These are phyloP conservation scores for Bibio marci DNA, from an alignment of 2,888 invertebrate genomes.

Conservation along the genomic window DNA sequence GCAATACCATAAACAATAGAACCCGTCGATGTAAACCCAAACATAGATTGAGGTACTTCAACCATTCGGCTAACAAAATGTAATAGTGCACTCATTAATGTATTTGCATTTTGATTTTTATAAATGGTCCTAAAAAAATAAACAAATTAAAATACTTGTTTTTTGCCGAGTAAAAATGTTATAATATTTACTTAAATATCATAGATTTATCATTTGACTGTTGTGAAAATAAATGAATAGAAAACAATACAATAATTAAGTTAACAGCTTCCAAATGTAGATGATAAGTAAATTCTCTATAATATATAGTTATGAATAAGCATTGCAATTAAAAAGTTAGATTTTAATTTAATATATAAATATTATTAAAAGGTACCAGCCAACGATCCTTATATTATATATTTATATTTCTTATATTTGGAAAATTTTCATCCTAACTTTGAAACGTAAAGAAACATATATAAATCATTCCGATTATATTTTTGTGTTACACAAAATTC, in stretches of 20 bases:
- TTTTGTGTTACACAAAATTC: no score
- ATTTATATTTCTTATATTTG: no score
- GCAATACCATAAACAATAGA: conserved; percentile 70
- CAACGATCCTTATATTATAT: no score
- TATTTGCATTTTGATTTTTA: conserved; percentile 27
- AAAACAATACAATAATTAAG: conserved; percentile 69
- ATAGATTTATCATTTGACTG: conserved; percentile 49
- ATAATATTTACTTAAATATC: conserved; percentile 31
- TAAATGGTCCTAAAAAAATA: conserved; percentile 20
- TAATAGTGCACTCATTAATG: conserved; percentile 60
- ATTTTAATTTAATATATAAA: no score
- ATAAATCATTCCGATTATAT: no score
- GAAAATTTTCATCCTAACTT: no score
- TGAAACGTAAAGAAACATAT: no score
- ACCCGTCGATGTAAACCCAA: conserved; percentile 44
- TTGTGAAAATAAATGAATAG: conserved; percentile 69
- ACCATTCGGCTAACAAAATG: conserved; percentile 49
- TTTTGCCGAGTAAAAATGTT: no score
- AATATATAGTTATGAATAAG: conserved; percentile 15
- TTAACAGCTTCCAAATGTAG: conserved; percentile 80
- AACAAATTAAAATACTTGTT: background rate
- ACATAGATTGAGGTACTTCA: conserved; percentile 53
- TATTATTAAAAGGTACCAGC: no score
- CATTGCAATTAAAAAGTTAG: no score
- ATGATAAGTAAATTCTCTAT: conserved; percentile 65